Evolutionary conservation across 1,140 invertebrate genomes (phyloP).

Genomic region (Nasonia giraulti): DNA sequence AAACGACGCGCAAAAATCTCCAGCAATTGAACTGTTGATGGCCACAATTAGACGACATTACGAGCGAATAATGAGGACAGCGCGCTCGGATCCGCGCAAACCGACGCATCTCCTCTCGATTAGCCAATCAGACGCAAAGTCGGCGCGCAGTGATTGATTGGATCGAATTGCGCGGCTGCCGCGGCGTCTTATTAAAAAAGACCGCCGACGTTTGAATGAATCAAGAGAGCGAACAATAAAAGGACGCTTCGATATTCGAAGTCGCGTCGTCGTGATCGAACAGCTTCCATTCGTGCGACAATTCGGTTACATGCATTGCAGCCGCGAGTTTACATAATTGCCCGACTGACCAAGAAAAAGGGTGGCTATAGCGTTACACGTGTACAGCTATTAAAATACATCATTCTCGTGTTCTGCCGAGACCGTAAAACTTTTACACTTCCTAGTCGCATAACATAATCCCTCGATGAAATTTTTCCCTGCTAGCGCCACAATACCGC

Average conservation of each 20-base stretch:
- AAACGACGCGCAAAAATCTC: background rate
- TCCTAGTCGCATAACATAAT: background rate
- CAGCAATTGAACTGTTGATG: slow-evolving; percentile 44
- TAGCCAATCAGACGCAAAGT: slow-evolving; percentile 47
- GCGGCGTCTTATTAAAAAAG: slow-evolving; percentile 38
- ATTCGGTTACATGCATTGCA: no score
- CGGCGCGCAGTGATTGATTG: slow-evolving; percentile 47
- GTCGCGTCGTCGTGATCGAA: no score
- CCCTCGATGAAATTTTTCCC: background rate
- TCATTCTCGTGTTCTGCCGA: background rate
- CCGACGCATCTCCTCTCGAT: slow-evolving; percentile 14
- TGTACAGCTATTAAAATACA: background rate
- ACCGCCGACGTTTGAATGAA: slow-evolving; percentile 10
- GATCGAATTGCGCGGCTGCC: slow-evolving; percentile 40
- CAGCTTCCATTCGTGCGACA: background rate
- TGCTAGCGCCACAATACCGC: background rate
- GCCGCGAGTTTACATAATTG: background rate
- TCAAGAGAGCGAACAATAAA: background rate
- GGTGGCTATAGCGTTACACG: background rate
- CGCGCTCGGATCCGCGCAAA: background rate
- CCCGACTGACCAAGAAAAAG: background rate
- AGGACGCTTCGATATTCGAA: background rate
- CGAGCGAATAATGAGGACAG: slow-evolving; percentile 37
- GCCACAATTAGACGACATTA: slow-evolving; percentile 38
- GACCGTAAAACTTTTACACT: background rate